Evolutionary conservation across 2,888 invertebrate species (phyloP).

Genomic region (Mellilla xanthometata): DNA sequence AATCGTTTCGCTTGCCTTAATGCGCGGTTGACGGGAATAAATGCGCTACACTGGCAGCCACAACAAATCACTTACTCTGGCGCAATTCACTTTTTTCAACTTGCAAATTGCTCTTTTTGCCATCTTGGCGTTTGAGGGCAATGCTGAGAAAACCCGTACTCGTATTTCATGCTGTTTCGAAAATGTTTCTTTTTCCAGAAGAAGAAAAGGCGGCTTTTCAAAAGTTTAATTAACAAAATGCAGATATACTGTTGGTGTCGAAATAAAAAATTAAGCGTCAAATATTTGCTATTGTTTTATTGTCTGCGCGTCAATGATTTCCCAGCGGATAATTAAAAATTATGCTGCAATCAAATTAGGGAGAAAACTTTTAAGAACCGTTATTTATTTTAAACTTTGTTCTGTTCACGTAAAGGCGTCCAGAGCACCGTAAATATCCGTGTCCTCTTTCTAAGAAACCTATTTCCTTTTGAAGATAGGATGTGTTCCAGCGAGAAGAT

Average conservation of each 20-base stretch:
- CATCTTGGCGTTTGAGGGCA: conserved; percentile 1
- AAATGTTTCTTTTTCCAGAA: too few relatives aligned
- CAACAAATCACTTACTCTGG: conserved; percentile 25
- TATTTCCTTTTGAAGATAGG: conserved; percentile 4
- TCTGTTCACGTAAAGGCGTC: too few relatives aligned
- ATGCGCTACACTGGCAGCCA: conserved; percentile 4
- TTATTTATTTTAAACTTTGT: neutral
- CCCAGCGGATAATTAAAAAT: too few relatives aligned
- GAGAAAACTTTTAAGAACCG: too few relatives aligned
- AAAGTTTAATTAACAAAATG: too few relatives aligned
- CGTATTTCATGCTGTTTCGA: conserved; percentile 5
- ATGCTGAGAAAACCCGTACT: conserved; percentile 1
- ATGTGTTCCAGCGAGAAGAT: conserved; percentile 1
- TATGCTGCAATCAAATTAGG: too few relatives aligned
- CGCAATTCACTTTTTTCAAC: conserved; percentile 15
- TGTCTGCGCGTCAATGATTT: too few relatives aligned
- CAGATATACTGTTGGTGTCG: too few relatives aligned
- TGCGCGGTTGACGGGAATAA: conserved; percentile 10
- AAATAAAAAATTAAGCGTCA: too few relatives aligned
- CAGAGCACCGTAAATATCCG: too few relatives aligned
- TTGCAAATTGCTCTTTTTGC: conserved; percentile 15
- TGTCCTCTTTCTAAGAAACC: neutral
- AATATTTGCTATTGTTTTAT: too few relatives aligned
- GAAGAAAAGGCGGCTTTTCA: too few relatives aligned
- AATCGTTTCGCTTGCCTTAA: conserved; percentile 1